Base-by-base conservation (phyloP, 2,113 vertebrate genomes). In the Edolisoma coerulescens region DNA sequence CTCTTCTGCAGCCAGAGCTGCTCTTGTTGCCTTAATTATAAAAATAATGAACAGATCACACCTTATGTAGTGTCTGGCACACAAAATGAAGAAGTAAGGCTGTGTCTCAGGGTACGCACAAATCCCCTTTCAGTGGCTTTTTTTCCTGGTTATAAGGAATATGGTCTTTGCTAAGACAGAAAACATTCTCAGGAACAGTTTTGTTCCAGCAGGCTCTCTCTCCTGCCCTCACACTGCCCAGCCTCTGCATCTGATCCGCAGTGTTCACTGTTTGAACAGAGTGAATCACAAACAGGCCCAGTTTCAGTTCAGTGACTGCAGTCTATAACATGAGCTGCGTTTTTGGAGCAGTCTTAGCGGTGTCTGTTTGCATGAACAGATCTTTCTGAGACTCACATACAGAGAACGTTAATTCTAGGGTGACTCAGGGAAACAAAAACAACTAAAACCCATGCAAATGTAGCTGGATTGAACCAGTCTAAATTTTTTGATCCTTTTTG, bases 1-100 rank as follows among this genome's bases (percentile, higher is more conserved):
- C 79, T 99, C 99, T 95, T 99, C 98, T 1, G 94, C 94, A 19
- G 95, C 96, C 90, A 99, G 97, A 32, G 97, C 96, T 3, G 95
- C 98, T 94, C 95, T 97, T 1, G 97, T 98, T 13, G 89, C 98
- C 99, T 99, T 97, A 19, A 93, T 93, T 74, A 93, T 11, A 91
- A 37, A 96, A 90, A 95, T 1, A 83, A 77, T 11, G 10, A 92
- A 70, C 53, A 50, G 42, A 52, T 88, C 41, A 85, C 35, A 77
- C 15, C 19, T 84, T 33, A 59, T 33, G 15, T 26, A 81, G 23
- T 15, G 6, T 69, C 60, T 49, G 49, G 52, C 21, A 82, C 30
- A 50, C 7, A 9, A 93, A 94, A 89, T 60, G 9, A 59, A 88
- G 19, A 67, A 27, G 61, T 49, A 63, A 90, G 37, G 20, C 59